phyloP scores from a whole-genome alignment of 2,888 invertebrate genomes.

The Sipha maydis region DNA sequence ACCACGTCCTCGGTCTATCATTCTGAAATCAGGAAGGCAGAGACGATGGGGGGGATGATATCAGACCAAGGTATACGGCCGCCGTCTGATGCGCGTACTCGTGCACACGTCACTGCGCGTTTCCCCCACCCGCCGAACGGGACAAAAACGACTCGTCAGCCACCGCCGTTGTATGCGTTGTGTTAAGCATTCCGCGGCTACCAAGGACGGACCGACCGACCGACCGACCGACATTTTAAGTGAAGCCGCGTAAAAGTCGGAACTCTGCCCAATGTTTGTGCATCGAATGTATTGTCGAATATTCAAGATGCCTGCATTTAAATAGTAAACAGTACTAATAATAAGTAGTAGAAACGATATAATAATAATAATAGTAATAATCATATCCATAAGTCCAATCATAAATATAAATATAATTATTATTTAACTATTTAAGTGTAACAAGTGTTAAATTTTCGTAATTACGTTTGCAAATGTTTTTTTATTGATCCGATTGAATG shows the following conservation, averaged over 20 bases:
- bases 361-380: conserved; percentile 47
- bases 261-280: conserved; percentile 60
- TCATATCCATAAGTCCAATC: conserved; percentile 52
- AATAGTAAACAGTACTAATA: conserved; percentile 61
- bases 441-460: conserved; percentile 58
- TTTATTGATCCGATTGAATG: conserved; percentile 36
- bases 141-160: neutral
- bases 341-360: conserved; percentile 58
- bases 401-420: conserved; percentile 56
- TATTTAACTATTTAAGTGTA: conserved; percentile 58
- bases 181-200: conserved; percentile 49
- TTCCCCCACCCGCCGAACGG: neutral
- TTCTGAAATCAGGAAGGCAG: neutral
- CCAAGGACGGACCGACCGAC: conserved; percentile 47
- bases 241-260: conserved; percentile 62
- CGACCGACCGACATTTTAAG: conserved; percentile 59
- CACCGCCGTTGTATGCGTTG: conserved; percentile 6
- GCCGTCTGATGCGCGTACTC: neutral
- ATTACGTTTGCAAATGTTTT: conserved; percentile 44
- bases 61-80: neutral
- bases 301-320: conserved; percentile 61
- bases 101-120: neutral
- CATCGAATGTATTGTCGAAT: conserved; percentile 60
- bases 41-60: neutral
- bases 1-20: neutral